phyloP scores from a whole-genome alignment of 30 jellyfish, hydroid and myxozoan genomes.

The Chironex yamaguchii region DNA sequence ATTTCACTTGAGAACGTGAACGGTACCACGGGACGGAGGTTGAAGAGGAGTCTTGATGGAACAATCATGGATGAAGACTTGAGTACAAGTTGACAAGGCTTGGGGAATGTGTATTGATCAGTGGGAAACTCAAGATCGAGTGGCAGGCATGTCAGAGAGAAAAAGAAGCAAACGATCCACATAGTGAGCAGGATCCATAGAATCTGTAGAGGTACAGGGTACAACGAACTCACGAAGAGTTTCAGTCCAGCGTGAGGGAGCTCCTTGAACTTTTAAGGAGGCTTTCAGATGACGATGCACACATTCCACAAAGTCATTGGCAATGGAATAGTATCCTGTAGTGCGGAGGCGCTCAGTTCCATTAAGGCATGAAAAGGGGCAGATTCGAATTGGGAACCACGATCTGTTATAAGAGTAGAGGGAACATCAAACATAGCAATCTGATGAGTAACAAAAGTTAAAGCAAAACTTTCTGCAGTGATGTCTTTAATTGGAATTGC shows the following conservation, averaged over 20 bases:
- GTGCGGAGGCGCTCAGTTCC: constrained; percentile 47
- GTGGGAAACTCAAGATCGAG: too few relatives aligned
- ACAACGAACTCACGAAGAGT: too few relatives aligned
- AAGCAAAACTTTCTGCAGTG: constrained; percentile 62
- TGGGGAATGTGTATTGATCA: too few relatives aligned
- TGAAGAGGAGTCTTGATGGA: too few relatives aligned
- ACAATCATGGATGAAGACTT: too few relatives aligned
- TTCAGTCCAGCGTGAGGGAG: constrained; percentile 31
- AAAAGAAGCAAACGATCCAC: too few relatives aligned
- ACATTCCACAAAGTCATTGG: constrained; percentile 70
- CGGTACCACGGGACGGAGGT: too few relatives aligned
- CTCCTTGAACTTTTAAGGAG: constrained; percentile 1
- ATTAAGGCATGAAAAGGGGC: constrained; percentile 5
- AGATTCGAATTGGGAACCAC: constrained; percentile 63
- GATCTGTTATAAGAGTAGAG: constrained; percentile 48
- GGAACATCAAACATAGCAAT: constrained; percentile 56
- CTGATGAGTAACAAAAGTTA: constrained; percentile 17
- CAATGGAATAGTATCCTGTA: constrained; percentile 57
- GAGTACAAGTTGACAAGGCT: too few relatives aligned
- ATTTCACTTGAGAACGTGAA: too few relatives aligned
- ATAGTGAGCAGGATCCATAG: too few relatives aligned
- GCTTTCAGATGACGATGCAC: constrained; percentile 47
- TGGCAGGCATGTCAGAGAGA: too few relatives aligned
- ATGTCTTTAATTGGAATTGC: constrained; percentile 35
- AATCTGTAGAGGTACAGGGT: too few relatives aligned